Conservation (phyloP, 2,113 vertebrate genomes). For the Euleptes europaea region DNA sequence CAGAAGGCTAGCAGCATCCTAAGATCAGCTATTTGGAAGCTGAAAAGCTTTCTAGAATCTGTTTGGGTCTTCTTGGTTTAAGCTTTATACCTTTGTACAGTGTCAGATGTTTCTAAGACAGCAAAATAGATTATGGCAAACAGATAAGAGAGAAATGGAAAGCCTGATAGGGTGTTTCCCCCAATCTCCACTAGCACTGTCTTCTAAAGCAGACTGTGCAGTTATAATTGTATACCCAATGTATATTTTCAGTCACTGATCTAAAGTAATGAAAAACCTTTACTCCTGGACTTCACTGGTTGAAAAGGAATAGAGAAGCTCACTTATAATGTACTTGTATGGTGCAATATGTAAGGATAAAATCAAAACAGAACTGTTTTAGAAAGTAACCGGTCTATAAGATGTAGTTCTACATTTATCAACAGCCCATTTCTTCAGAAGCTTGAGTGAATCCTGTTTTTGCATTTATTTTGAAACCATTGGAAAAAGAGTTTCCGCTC, state of each 20-base stretch:
- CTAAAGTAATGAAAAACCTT: not conserved
- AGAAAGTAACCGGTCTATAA: not conserved
- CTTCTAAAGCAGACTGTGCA: not conserved
- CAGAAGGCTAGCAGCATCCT: not conserved
- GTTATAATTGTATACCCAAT: not conserved
- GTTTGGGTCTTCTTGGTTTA: not conserved
- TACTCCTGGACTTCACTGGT: not conserved
- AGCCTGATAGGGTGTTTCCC: not conserved
- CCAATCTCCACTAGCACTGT: not conserved
- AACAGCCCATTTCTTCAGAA: no score
- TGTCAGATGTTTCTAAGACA: not conserved
- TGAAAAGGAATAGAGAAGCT: not conserved
- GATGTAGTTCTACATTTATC: not conserved
- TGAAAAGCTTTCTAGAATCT: rapidly evolving
- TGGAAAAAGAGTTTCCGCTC: no score
- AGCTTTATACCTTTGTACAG: conserved; percentile 8
- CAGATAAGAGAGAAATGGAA: not conserved
- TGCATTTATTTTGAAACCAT: no score
- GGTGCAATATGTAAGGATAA: not conserved
- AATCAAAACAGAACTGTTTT: not conserved
- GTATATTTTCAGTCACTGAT: not conserved
- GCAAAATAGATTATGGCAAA: not conserved
- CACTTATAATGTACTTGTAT: not conserved
- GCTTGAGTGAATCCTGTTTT: no score
- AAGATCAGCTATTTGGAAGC: not conserved